phyloP scores from a whole-genome alignment of 2,113 vertebrate species.

The Empidonax alnorum region DNA sequence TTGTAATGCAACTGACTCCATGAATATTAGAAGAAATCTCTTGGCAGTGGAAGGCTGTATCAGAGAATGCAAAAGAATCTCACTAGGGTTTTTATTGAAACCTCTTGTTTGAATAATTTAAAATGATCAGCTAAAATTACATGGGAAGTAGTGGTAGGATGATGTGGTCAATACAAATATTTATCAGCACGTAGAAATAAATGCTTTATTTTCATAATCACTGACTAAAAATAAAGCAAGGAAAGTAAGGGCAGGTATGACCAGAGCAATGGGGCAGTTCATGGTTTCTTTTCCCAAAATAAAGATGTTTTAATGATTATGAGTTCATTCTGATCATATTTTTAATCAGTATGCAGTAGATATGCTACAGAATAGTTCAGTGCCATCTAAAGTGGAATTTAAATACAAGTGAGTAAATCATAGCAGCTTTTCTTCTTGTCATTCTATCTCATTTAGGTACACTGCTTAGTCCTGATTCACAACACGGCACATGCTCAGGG shows the following conservation, averaged over 20 bases:
- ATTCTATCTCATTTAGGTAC: not conserved
- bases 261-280: not conserved
- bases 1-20: not conserved
- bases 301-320: conserved; percentile 3
- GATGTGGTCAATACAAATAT: not conserved
- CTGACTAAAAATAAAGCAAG: not conserved
- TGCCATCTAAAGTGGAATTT: conserved; percentile 25
- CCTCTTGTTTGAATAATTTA: not conserved
- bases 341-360: conserved; percentile 1
- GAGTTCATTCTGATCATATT: conserved; percentile 14
- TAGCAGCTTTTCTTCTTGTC: not conserved
- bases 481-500: rapidly evolving
- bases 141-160: not conserved
- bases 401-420: not conserved
- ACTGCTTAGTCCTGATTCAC: not conserved
- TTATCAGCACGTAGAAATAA: not conserved
- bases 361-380: conserved; percentile 21
- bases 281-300: not conserved
- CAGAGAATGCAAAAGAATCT: not conserved
- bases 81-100: not conserved
- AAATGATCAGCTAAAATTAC: not conserved
- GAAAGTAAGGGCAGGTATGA: not conserved
- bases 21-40: not conserved
- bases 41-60: not conserved
- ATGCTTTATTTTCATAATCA: not conserved